A percentile compares a stretch with the other conserved stretches of the same genome.
Conservation (phyloP, 2,113 vertebrate species). For the Smithornis capensis region DNA sequence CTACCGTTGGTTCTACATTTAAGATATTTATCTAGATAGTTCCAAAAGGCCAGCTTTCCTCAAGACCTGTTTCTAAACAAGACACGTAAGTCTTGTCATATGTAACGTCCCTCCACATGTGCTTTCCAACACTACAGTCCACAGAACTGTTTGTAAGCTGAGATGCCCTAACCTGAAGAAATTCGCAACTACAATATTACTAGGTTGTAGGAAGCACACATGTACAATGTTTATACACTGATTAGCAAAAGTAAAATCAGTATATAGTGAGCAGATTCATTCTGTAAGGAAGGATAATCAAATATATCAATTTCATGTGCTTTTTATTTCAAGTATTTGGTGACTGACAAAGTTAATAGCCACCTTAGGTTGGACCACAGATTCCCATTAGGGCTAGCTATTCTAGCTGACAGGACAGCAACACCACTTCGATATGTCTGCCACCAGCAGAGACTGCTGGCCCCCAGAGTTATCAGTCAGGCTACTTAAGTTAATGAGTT, state of each 20-base stretch:
- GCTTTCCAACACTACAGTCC: background rate
- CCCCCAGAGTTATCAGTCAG: background rate
- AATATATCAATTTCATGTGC: background rate
- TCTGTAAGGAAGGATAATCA: background rate
- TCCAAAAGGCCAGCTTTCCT: background rate
- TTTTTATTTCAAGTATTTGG: background rate
- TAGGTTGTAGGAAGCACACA: background rate
- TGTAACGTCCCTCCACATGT: background rate
- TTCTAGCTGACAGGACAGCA: background rate
- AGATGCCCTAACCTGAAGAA: background rate
- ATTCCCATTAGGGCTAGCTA: background rate
- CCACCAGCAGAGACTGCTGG: background rate
- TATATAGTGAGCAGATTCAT: background rate
- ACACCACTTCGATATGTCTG: background rate
- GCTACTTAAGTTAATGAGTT: background rate
- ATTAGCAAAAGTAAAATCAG: background rate
- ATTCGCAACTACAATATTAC: background rate
- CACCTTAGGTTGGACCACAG: accelerated
- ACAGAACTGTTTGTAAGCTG: background rate
- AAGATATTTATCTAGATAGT: background rate
- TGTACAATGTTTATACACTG: background rate
- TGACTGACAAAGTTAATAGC: background rate
- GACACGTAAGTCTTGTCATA: accelerated
- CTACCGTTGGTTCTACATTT: background rate
- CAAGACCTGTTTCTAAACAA: background rate